Evolutionary conservation across 2,113 vertebrate species (phyloP), one percentile per base, ranked within the genome.

Genomic region (Puma concolor): DNA sequence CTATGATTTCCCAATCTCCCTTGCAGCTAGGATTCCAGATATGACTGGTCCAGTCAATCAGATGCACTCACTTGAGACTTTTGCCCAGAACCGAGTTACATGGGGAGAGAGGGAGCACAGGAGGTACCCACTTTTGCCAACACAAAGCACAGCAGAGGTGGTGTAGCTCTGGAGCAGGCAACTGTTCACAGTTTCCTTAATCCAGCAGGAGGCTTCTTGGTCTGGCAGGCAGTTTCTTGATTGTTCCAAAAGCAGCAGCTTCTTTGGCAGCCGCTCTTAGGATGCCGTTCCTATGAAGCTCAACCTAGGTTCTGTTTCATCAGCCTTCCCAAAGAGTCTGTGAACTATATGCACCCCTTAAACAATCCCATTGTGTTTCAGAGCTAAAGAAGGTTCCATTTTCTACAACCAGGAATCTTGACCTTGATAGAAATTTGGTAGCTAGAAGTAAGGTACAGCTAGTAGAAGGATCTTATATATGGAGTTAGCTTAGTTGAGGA

Each of bases 41-140:
- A 69, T 38, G 33, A 81, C 8, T 48, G 79, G 48, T 74, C 41
- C 72, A 60, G 63, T 84, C 33, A 85, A 23, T 54, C 52, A 41
- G 77, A 83, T 25, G 29, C 12, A 96, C 97, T 93, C 79, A 97
- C 98, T 81, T 95, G 86, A 97, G 79, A 84, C 71, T 76, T 64
- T 31, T 85, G 41, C 67, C 81, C 52, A 50, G 66, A 83, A n/a
- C 23, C 11, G 5, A 93, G 82, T 93, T 52, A 66, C 16, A 11
- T 4, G 9, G 17, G 31, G 81, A 88, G 19, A 91, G 81, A 81
- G 41, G 57, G 81, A 92, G 33, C 50, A 66, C 52, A 31, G 5
- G 23, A 95, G 14, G 38, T 19, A 16, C 92, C 92, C 88, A 50
- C 14, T 74, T 88, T 88, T 82, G 66, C 71, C 4, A 14, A 44